Evolutionary conservation across 1,140 invertebrate genomes (phyloP).

Genomic region (Drosophila takahashii): DNA sequence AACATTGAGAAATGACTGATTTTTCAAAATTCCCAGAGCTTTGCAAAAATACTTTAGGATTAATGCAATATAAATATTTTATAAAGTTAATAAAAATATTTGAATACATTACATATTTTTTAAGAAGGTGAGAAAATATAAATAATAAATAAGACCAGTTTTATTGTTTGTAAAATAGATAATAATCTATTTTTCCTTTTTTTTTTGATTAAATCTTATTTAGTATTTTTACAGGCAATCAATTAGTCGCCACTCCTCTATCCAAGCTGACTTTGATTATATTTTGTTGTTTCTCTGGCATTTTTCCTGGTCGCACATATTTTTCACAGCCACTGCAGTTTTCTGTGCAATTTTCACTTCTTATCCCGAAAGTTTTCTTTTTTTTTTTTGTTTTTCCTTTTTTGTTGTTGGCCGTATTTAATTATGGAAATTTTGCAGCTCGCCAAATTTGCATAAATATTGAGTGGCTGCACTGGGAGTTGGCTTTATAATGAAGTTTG

Average conservation of each 20-base stretch:
- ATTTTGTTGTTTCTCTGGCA: slow-evolving; percentile 33
- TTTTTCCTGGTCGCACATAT: slow-evolving; percentile 65
- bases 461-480: slow-evolving; percentile 58
- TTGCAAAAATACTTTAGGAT: too few relatives aligned
- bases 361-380: slow-evolving; percentile 42
- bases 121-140: too few relatives aligned
- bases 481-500: slow-evolving; percentile 46
- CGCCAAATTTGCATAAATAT: slow-evolving; percentile 72
- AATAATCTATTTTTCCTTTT: too few relatives aligned
- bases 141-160: too few relatives aligned
- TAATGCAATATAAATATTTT: too few relatives aligned
- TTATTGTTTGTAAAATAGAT: too few relatives aligned
- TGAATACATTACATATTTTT: too few relatives aligned
- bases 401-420: slow-evolving; percentile 60
- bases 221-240: slow-evolving; percentile 13
- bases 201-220: too few relatives aligned
- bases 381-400: slow-evolving; percentile 11
- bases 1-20: too few relatives aligned
- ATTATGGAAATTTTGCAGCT: slow-evolving; percentile 73
- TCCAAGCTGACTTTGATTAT: slow-evolving; percentile 2
- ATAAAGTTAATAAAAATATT: too few relatives aligned
- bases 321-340: slow-evolving; percentile 47
- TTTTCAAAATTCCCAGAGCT: too few relatives aligned
- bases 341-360: slow-evolving; percentile 52
- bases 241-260: not conserved